These are phyloP conservation scores for Pipistrellus pygmaeus DNA, from an alignment of 2,797 vertebrate genomes.

Conservation along the genomic window DNA sequence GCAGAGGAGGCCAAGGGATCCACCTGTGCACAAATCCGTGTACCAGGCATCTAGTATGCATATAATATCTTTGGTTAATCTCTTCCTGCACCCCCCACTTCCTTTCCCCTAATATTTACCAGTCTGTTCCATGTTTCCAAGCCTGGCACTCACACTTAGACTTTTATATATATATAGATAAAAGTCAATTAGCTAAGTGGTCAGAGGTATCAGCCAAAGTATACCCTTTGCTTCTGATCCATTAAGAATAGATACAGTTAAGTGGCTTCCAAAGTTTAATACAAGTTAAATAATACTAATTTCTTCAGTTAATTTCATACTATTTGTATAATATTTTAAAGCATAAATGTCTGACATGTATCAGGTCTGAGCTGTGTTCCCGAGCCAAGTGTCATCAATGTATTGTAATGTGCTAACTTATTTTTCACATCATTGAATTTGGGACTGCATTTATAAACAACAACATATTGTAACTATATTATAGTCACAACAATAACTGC, in stretches of 20 bases:
- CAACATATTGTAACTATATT: not conserved
- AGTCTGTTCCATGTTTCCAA: no score
- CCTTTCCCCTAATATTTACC: no score
- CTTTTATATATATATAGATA: no score
- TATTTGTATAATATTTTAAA: constrained; percentile 14
- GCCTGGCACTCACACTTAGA: no score
- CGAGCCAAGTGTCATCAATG: not conserved
- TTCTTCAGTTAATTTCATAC: constrained; percentile 9
- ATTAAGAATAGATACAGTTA: not conserved
- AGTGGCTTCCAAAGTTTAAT: constrained; percentile 12
- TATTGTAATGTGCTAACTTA: not conserved
- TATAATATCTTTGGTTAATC: no score
- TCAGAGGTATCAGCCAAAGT: not conserved
- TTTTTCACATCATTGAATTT: not conserved
- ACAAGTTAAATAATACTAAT: not conserved
- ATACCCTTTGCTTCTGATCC: not conserved
- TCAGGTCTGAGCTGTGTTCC: not conserved
- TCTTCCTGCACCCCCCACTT: no score
- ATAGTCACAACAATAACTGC: not conserved
- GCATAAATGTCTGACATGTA: not conserved
- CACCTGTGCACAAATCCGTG: no score
- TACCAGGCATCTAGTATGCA: no score
- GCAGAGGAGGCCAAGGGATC: no score
- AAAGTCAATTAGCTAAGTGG: not conserved
- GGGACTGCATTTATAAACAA: not conserved